A percentile compares a stretch with the other conserved stretches of the same genome.
phyloP scores from a whole-genome alignment of 2,113 vertebrate species.

The Felis chaus region DNA sequence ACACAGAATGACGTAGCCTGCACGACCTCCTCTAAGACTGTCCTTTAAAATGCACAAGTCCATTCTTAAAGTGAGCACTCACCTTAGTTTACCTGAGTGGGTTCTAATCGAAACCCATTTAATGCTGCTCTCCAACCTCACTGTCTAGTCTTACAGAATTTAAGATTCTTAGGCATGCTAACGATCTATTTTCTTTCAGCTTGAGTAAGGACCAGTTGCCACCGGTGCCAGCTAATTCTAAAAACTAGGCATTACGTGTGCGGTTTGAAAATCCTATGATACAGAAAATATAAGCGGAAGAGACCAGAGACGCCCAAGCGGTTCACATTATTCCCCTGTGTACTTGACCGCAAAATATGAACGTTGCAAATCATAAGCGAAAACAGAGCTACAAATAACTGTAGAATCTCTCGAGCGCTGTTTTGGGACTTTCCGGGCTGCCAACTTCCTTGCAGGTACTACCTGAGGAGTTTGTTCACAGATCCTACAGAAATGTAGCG shows the following conservation, averaged over 20 bases:
- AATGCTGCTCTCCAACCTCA: background rate
- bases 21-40: background rate
- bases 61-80: slow-evolving; percentile 3
- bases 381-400: slow-evolving; percentile 56
- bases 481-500: slow-evolving; percentile 22
- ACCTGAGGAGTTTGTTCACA: slow-evolving; percentile 15
- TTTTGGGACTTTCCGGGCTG: slow-evolving; percentile 2
- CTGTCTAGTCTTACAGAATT: background rate
- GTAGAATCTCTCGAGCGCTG: slow-evolving; percentile 28
- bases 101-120: slow-evolving; percentile 31
- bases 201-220: slow-evolving; percentile 26
- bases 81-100: slow-evolving; percentile 36
- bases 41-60: slow-evolving; percentile 38
- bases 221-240: background rate
- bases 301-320: background rate
- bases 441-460: slow-evolving; percentile 13
- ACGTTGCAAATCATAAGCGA: background rate
- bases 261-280: slow-evolving; percentile 14
- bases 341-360: slow-evolving; percentile 51
- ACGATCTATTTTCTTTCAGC: background rate
- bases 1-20: background rate
- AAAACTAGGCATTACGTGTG: background rate
- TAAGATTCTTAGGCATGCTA: background rate
- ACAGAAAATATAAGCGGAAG: background rate
- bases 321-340: background rate